phyloP scores from a whole-genome alignment of 2,888 invertebrate species.

The Deroplatys truncata region DNA sequence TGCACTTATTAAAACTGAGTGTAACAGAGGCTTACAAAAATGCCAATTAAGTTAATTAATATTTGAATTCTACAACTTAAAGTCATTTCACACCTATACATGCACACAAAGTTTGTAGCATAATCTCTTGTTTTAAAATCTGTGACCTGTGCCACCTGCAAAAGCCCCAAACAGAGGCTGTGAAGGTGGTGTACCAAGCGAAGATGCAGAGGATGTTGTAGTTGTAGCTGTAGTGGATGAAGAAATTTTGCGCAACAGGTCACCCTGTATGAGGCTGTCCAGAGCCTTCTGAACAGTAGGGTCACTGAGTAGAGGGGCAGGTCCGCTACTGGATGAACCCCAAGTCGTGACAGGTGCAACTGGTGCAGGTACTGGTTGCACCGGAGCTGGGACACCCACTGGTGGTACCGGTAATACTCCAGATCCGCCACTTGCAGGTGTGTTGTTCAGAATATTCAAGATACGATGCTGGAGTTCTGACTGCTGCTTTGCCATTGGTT shows the following conservation, averaged over 20 bases:
- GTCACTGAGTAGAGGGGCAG: conserved; percentile 61
- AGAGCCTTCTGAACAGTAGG: conserved; percentile 75
- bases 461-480: conserved; percentile 72
- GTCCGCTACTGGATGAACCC: conserved; percentile 18
- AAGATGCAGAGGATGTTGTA: conserved; percentile 6
- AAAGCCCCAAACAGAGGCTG: conserved; percentile 24
- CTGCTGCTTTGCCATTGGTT: conserved; percentile 42
- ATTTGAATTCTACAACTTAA: background rate
- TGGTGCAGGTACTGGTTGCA: conserved; percentile 40
- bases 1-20: background rate
- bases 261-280: conserved; percentile 59
- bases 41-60: background rate
- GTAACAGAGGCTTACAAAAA: background rate
- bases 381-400: conserved; percentile 36
- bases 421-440: conserved; percentile 38
- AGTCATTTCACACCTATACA: background rate
- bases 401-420: conserved; percentile 27
- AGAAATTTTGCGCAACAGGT: conserved; percentile 28
- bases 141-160: conserved; percentile 2
- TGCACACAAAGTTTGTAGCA: background rate
- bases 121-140: background rate
- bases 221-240: conserved; percentile 1
- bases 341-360: conserved; percentile 40
- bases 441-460: conserved; percentile 69
- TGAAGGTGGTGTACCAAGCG: conserved; percentile 20